Evolutionary conservation across 2,888 invertebrate species (phyloP).

Genomic region (Beris chalybata): DNA sequence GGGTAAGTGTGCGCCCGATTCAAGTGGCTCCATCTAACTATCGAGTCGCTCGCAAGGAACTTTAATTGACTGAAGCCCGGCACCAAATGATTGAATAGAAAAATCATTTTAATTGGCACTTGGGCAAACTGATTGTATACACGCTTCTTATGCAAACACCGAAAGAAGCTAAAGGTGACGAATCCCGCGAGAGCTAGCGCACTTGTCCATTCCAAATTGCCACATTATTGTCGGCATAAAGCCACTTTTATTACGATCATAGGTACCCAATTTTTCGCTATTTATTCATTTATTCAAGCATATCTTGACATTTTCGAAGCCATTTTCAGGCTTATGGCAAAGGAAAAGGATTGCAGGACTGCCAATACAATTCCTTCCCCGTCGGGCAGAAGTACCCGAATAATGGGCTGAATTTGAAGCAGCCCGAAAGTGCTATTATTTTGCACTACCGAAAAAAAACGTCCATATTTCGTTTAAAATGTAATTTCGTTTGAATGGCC

Average conservation of each 20-base stretch:
- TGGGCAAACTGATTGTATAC: neutral
- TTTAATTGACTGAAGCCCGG: slow-evolving; percentile 13
- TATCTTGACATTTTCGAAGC: neutral
- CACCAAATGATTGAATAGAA: slow-evolving; percentile 7
- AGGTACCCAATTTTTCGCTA: neutral
- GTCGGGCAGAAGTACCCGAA: slow-evolving; percentile 11
- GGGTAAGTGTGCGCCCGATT: neutral
- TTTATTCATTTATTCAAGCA: slow-evolving; percentile 22
- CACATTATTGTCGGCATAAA: no score
- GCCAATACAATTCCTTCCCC: slow-evolving; percentile 6
- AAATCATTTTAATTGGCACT: slow-evolving; percentile 26
- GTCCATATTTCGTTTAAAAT: slow-evolving; percentile 4
- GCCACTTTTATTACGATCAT: neutral
- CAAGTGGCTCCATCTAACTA: neutral
- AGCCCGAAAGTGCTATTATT: slow-evolving; percentile 22
- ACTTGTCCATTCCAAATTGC: no score
- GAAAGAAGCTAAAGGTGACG: no score
- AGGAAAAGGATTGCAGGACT: slow-evolving; percentile 11
- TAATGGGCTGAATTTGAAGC: slow-evolving; percentile 18
- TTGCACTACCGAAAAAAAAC: slow-evolving; percentile 12
- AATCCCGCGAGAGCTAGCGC: no score
- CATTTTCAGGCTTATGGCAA: neutral
- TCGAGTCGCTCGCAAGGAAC: slow-evolving; percentile 9
- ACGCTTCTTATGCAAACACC: no score
- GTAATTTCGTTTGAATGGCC: slow-evolving; percentile 24